A percentile compares a stretch with the other conserved stretches of the same genome.
Evolutionary conservation across 2,113 vertebrate genomes (phyloP).

Genomic region (Chelonoidis abingdonii): DNA sequence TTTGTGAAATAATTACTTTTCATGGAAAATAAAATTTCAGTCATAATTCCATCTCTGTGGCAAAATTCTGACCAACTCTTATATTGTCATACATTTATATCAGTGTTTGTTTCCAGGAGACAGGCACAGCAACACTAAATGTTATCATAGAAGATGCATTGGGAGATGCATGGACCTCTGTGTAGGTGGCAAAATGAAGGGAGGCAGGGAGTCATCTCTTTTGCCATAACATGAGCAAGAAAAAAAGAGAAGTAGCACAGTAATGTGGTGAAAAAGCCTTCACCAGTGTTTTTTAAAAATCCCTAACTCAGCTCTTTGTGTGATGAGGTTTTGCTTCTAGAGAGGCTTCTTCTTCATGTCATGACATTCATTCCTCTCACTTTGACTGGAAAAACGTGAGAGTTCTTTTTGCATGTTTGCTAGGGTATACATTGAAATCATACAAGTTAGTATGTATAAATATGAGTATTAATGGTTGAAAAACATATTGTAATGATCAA

Average conservation of each 20-base stretch:
- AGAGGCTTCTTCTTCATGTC: background rate
- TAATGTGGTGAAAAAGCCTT: background rate
- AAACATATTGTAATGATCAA: background rate
- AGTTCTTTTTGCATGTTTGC: background rate
- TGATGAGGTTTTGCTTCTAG: background rate
- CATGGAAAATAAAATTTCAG: background rate
- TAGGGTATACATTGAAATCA: background rate
- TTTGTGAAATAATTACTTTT: background rate
- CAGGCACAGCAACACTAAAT: background rate
- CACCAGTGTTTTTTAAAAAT: background rate
- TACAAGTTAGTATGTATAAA: background rate
- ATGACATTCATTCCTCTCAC: background rate
- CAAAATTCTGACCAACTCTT: background rate
- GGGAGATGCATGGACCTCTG: background rate
- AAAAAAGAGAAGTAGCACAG: background rate
- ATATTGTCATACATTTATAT: background rate
- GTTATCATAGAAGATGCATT: background rate
- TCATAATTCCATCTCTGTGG: background rate
- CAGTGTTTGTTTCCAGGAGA: background rate
- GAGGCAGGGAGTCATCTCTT: fast-evolving
- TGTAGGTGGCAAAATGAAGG: background rate
- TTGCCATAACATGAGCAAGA: background rate
- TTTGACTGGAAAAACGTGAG: background rate
- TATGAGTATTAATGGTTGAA: background rate
- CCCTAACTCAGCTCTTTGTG: background rate